phyloP scores from a whole-genome alignment of 2,113 vertebrate genomes.

The Athene cunicularia region DNA sequence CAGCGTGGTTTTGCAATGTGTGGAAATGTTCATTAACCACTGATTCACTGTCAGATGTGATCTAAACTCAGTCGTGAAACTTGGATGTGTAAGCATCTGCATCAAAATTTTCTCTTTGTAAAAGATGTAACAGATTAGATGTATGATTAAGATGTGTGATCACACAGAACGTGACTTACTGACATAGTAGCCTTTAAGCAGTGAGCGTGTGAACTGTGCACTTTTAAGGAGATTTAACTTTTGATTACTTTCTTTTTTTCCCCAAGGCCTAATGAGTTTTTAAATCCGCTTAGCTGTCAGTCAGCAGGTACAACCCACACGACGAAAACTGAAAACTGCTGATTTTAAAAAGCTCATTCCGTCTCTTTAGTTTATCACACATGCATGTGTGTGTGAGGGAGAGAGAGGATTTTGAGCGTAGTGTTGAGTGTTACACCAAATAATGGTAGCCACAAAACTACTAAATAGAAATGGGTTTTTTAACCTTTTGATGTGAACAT shows the following conservation, averaged over 20 bases:
- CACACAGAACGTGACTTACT: background rate
- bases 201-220: background rate
- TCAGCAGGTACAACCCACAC: background rate
- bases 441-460: background rate
- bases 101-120: background rate
- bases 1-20: background rate
- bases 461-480: background rate
- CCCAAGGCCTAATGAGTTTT: background rate
- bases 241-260: background rate
- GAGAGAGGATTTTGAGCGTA: background rate
- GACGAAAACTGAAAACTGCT: background rate
- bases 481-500: background rate
- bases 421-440: background rate
- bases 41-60: background rate
- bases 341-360: background rate
- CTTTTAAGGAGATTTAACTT: constrained; percentile 30
- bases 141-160: background rate
- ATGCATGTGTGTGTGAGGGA: fast-evolving
- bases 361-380: background rate
- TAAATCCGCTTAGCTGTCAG: background rate
- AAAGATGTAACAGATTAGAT: background rate
- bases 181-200: background rate
- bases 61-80: background rate
- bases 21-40: background rate
- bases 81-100: background rate